These are phyloP conservation scores for Bucco capensis DNA, from an alignment of 2,113 vertebrate species.

Conservation along the genomic window DNA sequence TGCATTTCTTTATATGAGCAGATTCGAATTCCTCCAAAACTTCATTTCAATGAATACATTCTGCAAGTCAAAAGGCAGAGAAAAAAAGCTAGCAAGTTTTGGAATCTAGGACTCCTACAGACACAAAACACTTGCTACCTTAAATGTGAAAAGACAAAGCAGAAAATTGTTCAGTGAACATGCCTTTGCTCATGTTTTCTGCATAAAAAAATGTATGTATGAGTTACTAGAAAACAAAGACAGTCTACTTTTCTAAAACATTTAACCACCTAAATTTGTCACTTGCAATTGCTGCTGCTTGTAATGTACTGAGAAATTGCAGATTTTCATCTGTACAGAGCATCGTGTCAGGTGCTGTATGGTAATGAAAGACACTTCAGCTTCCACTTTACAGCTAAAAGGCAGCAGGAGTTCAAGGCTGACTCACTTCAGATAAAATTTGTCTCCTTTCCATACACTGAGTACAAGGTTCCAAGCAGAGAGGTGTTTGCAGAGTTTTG, in stretches of 20 bases:
- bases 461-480: not conserved
- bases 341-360: not conserved
- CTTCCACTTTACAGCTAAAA: not conserved
- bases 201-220: not conserved
- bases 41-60: not conserved
- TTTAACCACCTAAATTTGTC: not conserved
- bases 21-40: not conserved
- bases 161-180: not conserved
- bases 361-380: not conserved
- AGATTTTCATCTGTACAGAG: not conserved
- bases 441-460: not conserved
- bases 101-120: not conserved
- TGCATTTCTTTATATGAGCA: not conserved
- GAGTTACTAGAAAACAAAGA: not conserved
- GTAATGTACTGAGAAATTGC: not conserved
- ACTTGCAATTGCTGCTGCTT: not conserved
- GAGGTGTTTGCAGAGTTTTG: not conserved
- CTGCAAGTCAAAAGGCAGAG: not conserved
- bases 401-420: not conserved
- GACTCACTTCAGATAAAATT: not conserved
- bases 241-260: not conserved
- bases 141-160: constrained; percentile 25
- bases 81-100: not conserved
- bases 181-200: not conserved
- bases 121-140: not conserved